phyloP scores from a whole-genome alignment of 2,888 invertebrate species.

The Drosophila helvetica region DNA sequence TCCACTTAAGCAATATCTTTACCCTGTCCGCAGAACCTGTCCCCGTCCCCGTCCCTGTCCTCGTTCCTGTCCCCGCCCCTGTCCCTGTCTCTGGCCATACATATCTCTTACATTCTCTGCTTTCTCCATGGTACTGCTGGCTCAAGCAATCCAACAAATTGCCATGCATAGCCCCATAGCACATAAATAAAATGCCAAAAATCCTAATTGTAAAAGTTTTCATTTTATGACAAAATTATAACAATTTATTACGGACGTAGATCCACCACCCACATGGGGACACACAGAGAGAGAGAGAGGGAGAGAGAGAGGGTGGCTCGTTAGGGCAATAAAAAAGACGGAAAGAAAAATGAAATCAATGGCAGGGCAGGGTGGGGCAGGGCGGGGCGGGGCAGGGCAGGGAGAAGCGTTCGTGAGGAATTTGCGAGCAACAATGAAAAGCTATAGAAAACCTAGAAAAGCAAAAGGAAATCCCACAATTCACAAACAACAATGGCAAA shows the following conservation, averaged over 20 bases:
- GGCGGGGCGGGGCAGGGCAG: constrained; percentile 30
- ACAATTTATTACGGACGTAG: constrained; percentile 59
- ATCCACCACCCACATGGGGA: constrained; percentile 16
- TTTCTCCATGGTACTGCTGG: constrained; percentile 26
- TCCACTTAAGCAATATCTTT: constrained; percentile 19
- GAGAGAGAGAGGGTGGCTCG: constrained; percentile 36
- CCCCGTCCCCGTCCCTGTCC: background rate
- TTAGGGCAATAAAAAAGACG: constrained; percentile 46
- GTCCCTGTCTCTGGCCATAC: background rate
- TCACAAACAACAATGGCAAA: constrained; percentile 72
- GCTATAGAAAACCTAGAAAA: constrained; percentile 61
- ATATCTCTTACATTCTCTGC: constrained; percentile 4
- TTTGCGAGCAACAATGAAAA: constrained; percentile 59
- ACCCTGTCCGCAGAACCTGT: background rate
- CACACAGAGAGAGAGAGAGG: too few relatives aligned
- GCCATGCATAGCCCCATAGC: constrained; percentile 31
- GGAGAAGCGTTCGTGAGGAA: constrained; percentile 41
- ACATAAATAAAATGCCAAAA: constrained; percentile 62
- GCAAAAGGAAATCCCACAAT: constrained; percentile 72
- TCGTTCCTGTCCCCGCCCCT: background rate
- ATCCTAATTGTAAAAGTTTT: constrained; percentile 73
- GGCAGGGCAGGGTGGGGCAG: constrained; percentile 47
- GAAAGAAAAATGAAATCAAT: constrained; percentile 60
- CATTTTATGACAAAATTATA: constrained; percentile 69
- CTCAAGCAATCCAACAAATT: constrained; percentile 52